These are phyloP conservation scores for Threskiornis aethiopicus DNA, from an alignment of 2,797 vertebrate species.

Conservation along the genomic window DNA sequence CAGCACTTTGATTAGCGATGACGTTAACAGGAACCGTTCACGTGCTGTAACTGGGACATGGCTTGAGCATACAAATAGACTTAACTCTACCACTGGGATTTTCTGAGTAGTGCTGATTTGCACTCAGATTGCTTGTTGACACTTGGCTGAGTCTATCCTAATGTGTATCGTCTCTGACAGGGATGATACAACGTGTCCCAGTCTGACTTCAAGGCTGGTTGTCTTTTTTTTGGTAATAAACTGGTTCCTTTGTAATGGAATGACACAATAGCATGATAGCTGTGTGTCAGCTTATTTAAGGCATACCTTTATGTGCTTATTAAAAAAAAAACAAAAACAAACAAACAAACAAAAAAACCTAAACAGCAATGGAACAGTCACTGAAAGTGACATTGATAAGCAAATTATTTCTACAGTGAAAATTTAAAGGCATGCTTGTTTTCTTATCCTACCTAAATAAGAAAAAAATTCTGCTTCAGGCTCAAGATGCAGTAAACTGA, in stretches of 20 bases:
- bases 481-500: not conserved
- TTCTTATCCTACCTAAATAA: not conserved
- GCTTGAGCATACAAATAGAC: not conserved
- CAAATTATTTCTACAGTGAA: not conserved
- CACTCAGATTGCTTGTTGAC: not conserved
- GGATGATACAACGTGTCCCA: not conserved
- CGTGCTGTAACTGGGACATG: not conserved
- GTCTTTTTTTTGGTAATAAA: not conserved
- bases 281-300: not conserved
- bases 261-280: not conserved
- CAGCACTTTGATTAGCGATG: not conserved
- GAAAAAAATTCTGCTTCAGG: not conserved
- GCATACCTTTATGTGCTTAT: not conserved
- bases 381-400: not conserved
- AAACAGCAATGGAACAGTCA: not conserved
- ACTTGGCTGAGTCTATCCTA: not conserved
- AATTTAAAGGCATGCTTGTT: not conserved
- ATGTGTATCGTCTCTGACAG: not conserved
- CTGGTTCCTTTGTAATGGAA: not conserved
- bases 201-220: not conserved
- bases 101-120: slow-evolving; percentile 4
- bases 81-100: not conserved
- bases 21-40: not conserved
- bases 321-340: not conserved
- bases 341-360: too few species aligned